Evolutionary conservation across 2,888 invertebrate genomes (phyloP), one percentile per base, ranked within the genome.

Genomic region (Laspeyria flexula): DNA sequence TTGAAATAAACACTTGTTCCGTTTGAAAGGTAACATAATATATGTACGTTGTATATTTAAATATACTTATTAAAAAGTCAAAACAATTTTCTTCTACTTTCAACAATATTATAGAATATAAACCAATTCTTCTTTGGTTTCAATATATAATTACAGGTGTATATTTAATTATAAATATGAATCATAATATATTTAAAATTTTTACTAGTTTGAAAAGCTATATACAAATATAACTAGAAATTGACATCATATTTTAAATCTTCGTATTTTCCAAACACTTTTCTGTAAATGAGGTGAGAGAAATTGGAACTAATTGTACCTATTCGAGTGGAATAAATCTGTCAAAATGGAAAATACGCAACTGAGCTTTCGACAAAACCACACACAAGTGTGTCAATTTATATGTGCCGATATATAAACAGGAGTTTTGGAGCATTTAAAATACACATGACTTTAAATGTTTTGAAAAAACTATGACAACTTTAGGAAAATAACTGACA

Each of bases 391-490:
- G 25, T 46, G 31, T 13, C 50, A 53, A 34, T 43, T 38, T 35
- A 42, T n/a, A 10, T 34, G 10, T n/a, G 15, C n/a, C 5, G 10
- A n/a, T 18, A 3, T 9, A 34, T 1, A 34, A 34, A 16, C 16
- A 18, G 1, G 10, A 16, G 15, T 15, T 31, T 18, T 6, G 15
- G n/a, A 3, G 18, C n/a, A 34, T 35, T 21, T 25, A 33, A 27
- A 27, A 27, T 25, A 40, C 31, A 39, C 11, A 40, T 40, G 15
- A 27, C 31, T 45, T 40, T 46, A 46, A 39, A 33, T 46, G 46
- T 46, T 46, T 40, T 13, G 3, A 11, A 34, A 40, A 33, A 18
- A 34, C 9, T 7, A 18, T 5, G 11, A 33, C 11, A 33, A 15
- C 10, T 33, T 33, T 27, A 27, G 12, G 13, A 38, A 34, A 38